A percentile compares a stretch with the other conserved stretches of the same genome.
Conservation (phyloP, 2,888 invertebrate species). For the Rhorus exstirpatorius region DNA sequence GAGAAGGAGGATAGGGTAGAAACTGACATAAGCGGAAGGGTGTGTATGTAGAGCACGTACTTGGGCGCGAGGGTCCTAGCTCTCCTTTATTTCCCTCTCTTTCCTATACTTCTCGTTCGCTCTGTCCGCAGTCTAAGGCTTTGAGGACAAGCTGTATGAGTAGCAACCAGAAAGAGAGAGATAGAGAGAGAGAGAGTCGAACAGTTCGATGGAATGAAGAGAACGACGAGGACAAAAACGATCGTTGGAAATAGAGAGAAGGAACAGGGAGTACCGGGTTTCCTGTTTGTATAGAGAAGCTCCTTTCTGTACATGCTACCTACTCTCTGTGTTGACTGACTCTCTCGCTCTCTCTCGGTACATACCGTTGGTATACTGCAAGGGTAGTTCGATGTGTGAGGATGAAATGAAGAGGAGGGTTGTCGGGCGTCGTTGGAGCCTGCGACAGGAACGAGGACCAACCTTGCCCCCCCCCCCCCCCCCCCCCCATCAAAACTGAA, state of each 20-base stretch:
- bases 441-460: constrained; percentile 66
- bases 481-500: constrained; percentile 31
- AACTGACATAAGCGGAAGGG: constrained; percentile 82
- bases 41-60: constrained; percentile 86
- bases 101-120: constrained; percentile 27
- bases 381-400: constrained; percentile 61
- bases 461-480: constrained; percentile 32
- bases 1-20: constrained; percentile 81
- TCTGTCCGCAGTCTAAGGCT: constrained; percentile 78
- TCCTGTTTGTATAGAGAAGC: constrained; percentile 46
- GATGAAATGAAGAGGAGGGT: constrained; percentile 39
- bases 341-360: constrained; percentile 19
- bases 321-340: constrained; percentile 39
- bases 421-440: constrained; percentile 53
- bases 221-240: constrained; percentile 64
- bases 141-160: constrained; percentile 74
- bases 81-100: constrained; percentile 47
- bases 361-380: constrained; percentile 51
- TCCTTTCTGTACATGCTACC: constrained; percentile 53
- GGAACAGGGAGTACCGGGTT: constrained; percentile 44
- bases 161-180: constrained; percentile 70
- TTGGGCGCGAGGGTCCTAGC: constrained; percentile 64
- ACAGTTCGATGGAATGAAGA: constrained; percentile 28
- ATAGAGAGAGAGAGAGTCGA: constrained; percentile 4
- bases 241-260: constrained; percentile 55